A percentile compares a stretch with the other conserved stretches of the same genome.
phyloP scores from a whole-genome alignment of 2,888 invertebrate species.

The Rotaria magnacalcarata region DNA sequence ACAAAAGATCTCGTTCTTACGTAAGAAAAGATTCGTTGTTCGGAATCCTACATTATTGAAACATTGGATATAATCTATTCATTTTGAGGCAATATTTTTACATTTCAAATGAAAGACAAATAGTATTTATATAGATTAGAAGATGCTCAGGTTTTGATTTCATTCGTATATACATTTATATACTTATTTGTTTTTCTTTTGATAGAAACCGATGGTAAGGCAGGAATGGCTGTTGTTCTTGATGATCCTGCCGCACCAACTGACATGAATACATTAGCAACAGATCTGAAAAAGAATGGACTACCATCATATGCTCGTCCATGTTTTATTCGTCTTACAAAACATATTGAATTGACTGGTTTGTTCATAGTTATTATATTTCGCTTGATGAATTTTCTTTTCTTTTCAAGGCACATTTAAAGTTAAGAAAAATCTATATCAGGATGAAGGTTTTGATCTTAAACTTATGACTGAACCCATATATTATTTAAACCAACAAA shows the following conservation, averaged over 20 bases:
- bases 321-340: constrained; percentile 39
- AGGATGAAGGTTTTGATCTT: constrained; percentile 40
- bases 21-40: no score
- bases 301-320: constrained; percentile 43
- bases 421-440: constrained; percentile 41
- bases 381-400: background rate
- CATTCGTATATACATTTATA: no score
- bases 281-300: constrained; percentile 38
- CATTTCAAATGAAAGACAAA: no score
- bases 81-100: no score
- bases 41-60: no score
- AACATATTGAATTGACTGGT: constrained; percentile 44
- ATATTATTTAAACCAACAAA: constrained; percentile 37
- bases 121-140: no score
- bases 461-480: constrained; percentile 13
- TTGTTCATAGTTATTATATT: background rate
- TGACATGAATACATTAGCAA: constrained; percentile 12
- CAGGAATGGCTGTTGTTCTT: constrained; percentile 41
- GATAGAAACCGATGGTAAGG: constrained; percentile 40
- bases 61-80: no score
- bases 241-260: background rate
- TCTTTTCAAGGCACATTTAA: constrained; percentile 42
- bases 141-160: no score
- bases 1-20: no score
- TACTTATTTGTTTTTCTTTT: background rate